A percentile compares a stretch with the other conserved stretches of the same genome.
Evolutionary conservation across 2,888 invertebrate species (phyloP).

Genomic region (Philonicus albiceps): DNA sequence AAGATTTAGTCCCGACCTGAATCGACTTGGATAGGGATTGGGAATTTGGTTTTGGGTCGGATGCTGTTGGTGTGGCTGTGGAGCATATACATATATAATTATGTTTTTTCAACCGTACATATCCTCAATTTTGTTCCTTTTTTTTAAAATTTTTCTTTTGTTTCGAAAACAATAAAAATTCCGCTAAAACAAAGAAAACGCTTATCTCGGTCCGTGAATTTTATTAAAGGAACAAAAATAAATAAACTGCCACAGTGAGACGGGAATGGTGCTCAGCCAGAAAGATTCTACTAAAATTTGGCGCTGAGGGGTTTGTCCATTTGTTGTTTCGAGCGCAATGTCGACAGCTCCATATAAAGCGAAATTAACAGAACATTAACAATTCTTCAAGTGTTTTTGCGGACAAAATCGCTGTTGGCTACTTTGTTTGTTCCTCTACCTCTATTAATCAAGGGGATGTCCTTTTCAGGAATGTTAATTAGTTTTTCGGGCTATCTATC

Average conservation of each 20-base stretch:
- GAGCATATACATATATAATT: background rate
- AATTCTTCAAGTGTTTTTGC: background rate
- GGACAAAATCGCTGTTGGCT: background rate
- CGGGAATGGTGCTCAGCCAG: background rate
- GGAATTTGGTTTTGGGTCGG: background rate
- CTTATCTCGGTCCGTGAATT: background rate
- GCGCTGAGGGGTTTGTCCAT: background rate
- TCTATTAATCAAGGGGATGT: background rate
- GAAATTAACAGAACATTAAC: background rate
- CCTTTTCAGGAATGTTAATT: background rate
- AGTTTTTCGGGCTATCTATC: background rate
- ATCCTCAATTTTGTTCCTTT: background rate
- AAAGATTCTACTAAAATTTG: background rate
- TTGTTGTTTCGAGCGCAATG: background rate
- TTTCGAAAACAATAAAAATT: background rate
- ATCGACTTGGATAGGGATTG: background rate
- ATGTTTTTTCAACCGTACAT: background rate
- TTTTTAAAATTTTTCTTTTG: background rate
- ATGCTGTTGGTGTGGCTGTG: background rate
- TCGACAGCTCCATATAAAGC: background rate
- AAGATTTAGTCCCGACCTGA: background rate
- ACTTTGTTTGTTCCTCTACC: background rate
- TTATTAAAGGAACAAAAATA: background rate
- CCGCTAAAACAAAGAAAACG: background rate
- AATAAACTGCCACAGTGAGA: background rate